A percentile compares a stretch with the other conserved stretches of the same genome.
Conservation (phyloP, 1,140 invertebrate species). For the Leucophenga varia region DNA sequence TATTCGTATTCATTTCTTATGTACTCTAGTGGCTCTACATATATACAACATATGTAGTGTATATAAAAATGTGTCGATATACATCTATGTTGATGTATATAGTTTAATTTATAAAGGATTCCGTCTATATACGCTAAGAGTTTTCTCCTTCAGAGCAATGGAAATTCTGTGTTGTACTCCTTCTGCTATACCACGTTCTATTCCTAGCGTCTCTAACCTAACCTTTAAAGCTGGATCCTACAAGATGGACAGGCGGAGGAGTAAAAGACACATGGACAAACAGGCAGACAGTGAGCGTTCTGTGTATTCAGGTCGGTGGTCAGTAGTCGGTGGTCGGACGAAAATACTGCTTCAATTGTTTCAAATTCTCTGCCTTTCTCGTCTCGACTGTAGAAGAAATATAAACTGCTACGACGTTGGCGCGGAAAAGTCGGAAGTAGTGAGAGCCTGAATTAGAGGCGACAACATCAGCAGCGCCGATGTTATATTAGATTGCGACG, state of each 20-base stretch:
- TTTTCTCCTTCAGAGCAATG: constrained; percentile 32
- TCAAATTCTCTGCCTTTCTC: constrained; percentile 48
- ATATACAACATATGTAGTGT: constrained; percentile 26
- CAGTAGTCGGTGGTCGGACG: constrained; percentile 51
- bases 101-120: constrained; percentile 54
- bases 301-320: constrained; percentile 47
- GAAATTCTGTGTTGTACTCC: constrained; percentile 20
- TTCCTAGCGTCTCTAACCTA: neutral
- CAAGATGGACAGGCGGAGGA: constrained; percentile 15
- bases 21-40: constrained; percentile 38
- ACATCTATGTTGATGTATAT: constrained; percentile 26
- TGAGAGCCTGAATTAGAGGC: no score
- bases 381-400: no score
- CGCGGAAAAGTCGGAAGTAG: no score
- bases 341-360: constrained; percentile 52
- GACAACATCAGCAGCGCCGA: constrained; percentile 14
- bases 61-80: constrained; percentile 9
- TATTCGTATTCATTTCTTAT: constrained; percentile 51
- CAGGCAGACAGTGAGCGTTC: constrained; percentile 34
- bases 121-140: constrained; percentile 45
- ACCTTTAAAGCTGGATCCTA: constrained; percentile 15
- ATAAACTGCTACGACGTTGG: constrained; percentile 21
- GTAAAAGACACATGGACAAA: constrained; percentile 27
- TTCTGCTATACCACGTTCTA: neutral
- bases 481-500: constrained; percentile 50